Percentiles rank a stretch among this genome's conserved stretches.
Conservation (phyloP, 2,797 vertebrate species). For the Urophycis tenuis region DNA sequence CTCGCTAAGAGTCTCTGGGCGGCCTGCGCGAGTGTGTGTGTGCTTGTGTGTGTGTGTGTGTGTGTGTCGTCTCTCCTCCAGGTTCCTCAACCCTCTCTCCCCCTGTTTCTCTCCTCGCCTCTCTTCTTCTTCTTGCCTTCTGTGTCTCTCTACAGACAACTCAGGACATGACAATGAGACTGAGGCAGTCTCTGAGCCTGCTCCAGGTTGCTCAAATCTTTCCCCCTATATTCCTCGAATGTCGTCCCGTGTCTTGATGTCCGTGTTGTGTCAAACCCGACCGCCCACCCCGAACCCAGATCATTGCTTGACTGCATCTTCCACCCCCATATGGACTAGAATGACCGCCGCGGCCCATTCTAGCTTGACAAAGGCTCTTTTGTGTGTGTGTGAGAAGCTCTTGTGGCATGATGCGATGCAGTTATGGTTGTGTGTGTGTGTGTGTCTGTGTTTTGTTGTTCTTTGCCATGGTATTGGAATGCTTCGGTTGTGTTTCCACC, state of each 20-base stretch:
- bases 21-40: no score
- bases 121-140: constrained; percentile 72
- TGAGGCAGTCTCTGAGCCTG: constrained; percentile 85
- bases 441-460: not conserved
- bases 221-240: constrained; percentile 58
- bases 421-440: not conserved
- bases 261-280: constrained; percentile 39
- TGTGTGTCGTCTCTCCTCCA: constrained; percentile 73
- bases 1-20: constrained; percentile 21
- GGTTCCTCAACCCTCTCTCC: constrained; percentile 79
- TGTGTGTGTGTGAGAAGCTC: constrained; percentile 17
- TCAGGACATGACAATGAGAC: constrained; percentile 95
- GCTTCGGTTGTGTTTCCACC: not conserved
- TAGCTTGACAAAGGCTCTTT: constrained; percentile 40
- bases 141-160: constrained; percentile 89
- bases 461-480: not conserved
- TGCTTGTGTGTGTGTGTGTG: no score
- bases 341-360: constrained; percentile 43
- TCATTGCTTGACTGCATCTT: constrained; percentile 50
- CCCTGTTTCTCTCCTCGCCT: constrained; percentile 50
- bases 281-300: constrained; percentile 27
- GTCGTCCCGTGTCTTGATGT: constrained; percentile 57
- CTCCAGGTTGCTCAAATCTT: constrained; percentile 88
- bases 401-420: constrained; percentile 4
- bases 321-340: constrained; percentile 55